phyloP scores from a whole-genome alignment of 2,113 vertebrate species.

The Indicator maculatus region DNA sequence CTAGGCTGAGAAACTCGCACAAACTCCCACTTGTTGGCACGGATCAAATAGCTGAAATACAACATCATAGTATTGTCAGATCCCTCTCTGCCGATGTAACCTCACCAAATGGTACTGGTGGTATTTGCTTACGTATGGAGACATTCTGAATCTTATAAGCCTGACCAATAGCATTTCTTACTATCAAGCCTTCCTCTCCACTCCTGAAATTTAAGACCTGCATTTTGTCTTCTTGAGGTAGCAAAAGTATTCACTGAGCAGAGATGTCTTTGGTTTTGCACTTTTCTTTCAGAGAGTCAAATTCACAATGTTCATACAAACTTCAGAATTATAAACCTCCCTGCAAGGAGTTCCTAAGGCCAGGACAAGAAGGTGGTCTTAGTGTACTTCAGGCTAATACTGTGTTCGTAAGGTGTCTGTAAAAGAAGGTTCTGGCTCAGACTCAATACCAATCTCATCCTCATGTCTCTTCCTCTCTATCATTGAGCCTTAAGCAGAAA shows the following conservation, averaged over 20 bases:
- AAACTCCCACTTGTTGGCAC: neutral
- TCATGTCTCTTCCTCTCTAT: neutral
- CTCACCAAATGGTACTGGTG: neutral
- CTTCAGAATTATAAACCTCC: neutral
- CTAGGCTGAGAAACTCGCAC: neutral
- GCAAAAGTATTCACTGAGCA: neutral
- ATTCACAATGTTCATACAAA: neutral
- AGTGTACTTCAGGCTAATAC: neutral
- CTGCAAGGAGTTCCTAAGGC: neutral
- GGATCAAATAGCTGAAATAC: neutral
- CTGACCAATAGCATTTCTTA: neutral
- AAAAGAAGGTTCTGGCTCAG: neutral
- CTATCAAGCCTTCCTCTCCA: neutral
- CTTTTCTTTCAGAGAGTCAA: neutral
- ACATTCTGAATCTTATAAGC: neutral
- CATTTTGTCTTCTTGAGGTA: neutral
- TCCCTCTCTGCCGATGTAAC: neutral
- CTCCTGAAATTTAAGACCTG: neutral
- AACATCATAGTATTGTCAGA: neutral
- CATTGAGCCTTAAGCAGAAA: neutral
- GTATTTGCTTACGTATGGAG: neutral
- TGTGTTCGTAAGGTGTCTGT: neutral
- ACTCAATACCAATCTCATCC: neutral
- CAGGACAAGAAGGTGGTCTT: neutral
- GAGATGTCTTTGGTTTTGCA: neutral